Evolutionary conservation across 2,113 vertebrate genomes (phyloP).

Genomic region (Gnathonemus longibarbis): DNA sequence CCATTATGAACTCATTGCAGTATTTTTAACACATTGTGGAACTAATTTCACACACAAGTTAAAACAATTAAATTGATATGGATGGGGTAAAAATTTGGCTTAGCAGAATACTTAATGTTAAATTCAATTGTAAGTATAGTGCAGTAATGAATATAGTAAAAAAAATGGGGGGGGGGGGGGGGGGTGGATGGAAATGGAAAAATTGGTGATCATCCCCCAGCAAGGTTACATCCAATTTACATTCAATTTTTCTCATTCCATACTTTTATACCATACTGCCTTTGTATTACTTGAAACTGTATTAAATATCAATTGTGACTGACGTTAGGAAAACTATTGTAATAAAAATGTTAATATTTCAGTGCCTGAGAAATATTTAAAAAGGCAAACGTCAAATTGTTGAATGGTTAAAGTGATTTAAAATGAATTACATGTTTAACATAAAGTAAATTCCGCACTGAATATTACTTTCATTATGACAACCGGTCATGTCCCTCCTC

Average conservation of each 20-base stretch:
- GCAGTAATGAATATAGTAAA: neutral
- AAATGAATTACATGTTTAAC: neutral
- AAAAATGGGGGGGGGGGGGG: neutral
- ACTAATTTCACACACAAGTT: neutral
- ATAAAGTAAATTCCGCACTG: neutral
- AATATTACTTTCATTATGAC: neutral
- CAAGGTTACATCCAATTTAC: neutral
- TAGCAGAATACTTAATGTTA: neutral
- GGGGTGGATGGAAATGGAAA: neutral
- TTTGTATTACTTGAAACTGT: neutral
- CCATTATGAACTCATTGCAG: neutral
- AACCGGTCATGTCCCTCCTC: neutral
- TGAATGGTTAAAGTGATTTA: neutral
- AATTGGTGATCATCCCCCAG: neutral
- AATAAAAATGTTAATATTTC: neutral
- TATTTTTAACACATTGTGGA: neutral
- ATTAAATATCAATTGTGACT: neutral
- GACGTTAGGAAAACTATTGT: neutral
- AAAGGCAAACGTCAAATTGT: neutral
- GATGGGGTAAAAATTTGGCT: neutral
- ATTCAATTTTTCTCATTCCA: neutral
- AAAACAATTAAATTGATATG: neutral
- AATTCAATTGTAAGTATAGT: neutral
- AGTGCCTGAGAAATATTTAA: neutral
- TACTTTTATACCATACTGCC: neutral